phyloP scores from a whole-genome alignment of 2,888 invertebrate genomes.

The Dasysyrphus tricinctus region DNA sequence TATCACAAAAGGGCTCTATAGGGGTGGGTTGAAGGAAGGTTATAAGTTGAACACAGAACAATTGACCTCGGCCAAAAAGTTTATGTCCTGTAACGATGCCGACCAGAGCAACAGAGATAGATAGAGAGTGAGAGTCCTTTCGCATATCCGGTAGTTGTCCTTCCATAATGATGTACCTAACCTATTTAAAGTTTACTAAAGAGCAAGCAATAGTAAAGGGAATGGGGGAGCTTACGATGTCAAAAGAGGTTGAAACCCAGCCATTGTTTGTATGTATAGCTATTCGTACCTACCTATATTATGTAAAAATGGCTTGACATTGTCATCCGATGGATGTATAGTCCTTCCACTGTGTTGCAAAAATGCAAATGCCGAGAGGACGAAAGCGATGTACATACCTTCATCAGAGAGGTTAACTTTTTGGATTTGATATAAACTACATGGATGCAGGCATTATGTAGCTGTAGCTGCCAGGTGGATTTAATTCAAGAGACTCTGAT shows the following conservation, averaged over 20 bases:
- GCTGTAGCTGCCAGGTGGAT: conserved; percentile 44
- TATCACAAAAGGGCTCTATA: conserved; percentile 15
- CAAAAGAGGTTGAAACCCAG: conserved; percentile 58
- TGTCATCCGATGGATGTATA: conserved; percentile 52
- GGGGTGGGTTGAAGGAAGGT: neutral
- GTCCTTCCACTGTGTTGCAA: conserved; percentile 20
- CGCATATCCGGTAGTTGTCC: conserved; percentile 65
- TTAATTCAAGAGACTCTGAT: conserved; percentile 41
- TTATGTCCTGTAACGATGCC: conserved; percentile 71
- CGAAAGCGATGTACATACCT: neutral
- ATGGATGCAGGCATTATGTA: conserved; percentile 55
- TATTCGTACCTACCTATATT: neutral
- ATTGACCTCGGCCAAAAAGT: conserved; percentile 74
- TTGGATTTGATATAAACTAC: conserved; percentile 45
- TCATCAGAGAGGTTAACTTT: conserved; percentile 46
- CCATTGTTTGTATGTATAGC: conserved; percentile 33
- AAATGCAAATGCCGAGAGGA: conserved; percentile 50
- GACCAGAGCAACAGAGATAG: conserved; percentile 20
- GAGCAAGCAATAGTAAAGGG: conserved; percentile 21
- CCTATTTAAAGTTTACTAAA: conserved; percentile 57
- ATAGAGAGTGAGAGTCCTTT: conserved; percentile 43
- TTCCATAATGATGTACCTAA: conserved; percentile 71
- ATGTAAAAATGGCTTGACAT: conserved; percentile 56
- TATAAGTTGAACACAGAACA: conserved; percentile 47
- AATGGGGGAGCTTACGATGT: conserved; percentile 32